Percentiles rank a stretch among this genome's conserved stretches.
These are phyloP conservation scores for Polyploca ridens DNA, from an alignment of 2,888 invertebrate genomes.

Conservation along the genomic window DNA sequence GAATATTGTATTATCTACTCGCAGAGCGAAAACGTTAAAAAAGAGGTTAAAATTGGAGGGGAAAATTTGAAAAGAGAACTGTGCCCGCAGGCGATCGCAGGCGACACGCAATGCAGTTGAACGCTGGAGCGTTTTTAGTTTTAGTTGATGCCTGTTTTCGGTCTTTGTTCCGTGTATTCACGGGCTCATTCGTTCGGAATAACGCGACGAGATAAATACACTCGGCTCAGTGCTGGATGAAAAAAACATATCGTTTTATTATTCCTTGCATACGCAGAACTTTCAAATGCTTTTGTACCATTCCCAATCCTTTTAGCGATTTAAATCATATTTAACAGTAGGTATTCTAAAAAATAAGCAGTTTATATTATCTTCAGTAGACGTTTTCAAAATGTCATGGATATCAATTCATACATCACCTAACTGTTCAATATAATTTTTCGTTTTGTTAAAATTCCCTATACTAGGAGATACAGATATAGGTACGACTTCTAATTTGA, in stretches of 20 bases:
- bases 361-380: too few relatives aligned
- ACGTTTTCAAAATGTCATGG: too few relatives aligned
- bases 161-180: slow-evolving; percentile 55
- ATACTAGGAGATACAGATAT: too few relatives aligned
- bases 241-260: slow-evolving; percentile 29
- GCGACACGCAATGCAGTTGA: slow-evolving; percentile 38
- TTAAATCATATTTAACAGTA: slow-evolving; percentile 8
- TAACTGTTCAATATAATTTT: too few relatives aligned
- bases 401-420: too few relatives aligned
- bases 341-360: too few relatives aligned
- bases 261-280: slow-evolving; percentile 29
- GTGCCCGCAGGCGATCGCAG: slow-evolving; percentile 43
- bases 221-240: slow-evolving; percentile 38
- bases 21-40: slow-evolving; percentile 50
- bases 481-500: too few relatives aligned
- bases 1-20: slow-evolving; percentile 59
- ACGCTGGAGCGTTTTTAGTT: slow-evolving; percentile 49
- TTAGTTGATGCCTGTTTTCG: slow-evolving; percentile 44
- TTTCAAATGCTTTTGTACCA: slow-evolving; percentile 20
- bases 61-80: slow-evolving; percentile 36
- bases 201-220: slow-evolving; percentile 56
- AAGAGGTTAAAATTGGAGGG: slow-evolving; percentile 45
- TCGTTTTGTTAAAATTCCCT: too few relatives aligned
- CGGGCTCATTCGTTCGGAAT: slow-evolving; percentile 52
- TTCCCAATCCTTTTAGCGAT: not conserved